These are phyloP conservation scores for Rhineura floridana DNA, from an alignment of 2,113 vertebrate species.

Conservation along the genomic window DNA sequence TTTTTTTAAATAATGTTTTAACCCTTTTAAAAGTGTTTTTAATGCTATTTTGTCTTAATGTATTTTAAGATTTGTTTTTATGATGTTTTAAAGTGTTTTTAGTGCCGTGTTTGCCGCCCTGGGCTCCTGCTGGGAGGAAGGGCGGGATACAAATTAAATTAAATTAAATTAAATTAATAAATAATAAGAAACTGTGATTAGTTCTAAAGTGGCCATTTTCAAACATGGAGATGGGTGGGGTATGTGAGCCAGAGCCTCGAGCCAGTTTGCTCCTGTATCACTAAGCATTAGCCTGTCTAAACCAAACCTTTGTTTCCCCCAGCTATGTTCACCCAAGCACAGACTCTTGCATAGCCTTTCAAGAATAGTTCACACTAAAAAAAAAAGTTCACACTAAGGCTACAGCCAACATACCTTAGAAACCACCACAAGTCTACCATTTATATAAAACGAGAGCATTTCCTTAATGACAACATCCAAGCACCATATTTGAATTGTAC, in stretches of 20 bases:
- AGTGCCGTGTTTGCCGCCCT: no score
- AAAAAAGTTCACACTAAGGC: not conserved
- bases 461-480: not conserved
- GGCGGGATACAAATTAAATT: no score
- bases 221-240: not conserved
- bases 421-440: no score
- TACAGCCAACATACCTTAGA: not conserved
- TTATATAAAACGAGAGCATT: not conserved
- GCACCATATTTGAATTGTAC: not conserved
- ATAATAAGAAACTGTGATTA: no score
- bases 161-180: no score
- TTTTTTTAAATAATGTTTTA: no score
- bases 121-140: no score
- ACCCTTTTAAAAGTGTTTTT: no score
- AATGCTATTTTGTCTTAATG: no score
- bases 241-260: not conserved
- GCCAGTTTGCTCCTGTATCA: not conserved
- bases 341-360: not conserved
- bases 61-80: no score
- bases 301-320: conserved; percentile 1
- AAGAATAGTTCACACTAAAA: no score
- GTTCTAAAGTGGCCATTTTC: not conserved
- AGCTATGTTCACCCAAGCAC: not conserved
- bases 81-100: no score
- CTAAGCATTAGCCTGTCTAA: not conserved